Evolutionary conservation across 2,888 invertebrate genomes (phyloP), one percentile per base, ranked within the genome.

Genomic region (Sialis fuliginosa): DNA sequence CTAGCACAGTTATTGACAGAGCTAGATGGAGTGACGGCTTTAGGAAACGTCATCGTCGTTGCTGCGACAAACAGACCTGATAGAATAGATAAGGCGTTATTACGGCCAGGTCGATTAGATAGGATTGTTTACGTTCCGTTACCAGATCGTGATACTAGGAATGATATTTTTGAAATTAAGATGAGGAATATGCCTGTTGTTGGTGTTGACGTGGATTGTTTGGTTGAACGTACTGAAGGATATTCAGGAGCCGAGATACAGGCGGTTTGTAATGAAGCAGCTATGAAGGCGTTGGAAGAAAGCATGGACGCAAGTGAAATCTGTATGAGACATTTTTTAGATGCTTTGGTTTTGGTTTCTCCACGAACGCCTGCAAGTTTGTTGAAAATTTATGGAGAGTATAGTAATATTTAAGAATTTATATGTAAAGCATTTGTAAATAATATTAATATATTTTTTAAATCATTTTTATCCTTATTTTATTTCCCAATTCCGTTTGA

Each of bases 51-150:
- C 0, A 86, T 86, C 1, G 78, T 98, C 48, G 72, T 98, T 22
- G 97, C 93, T 6, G 97, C 98, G 0, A 98, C 97, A 1, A 98
- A 98, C 66, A 74, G 97, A 31, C 97, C 97, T 0, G 95, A 97
- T 62, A 79, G 85, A 63, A 88, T 98, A 58, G 97, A 98, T 60
- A 79, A 85, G 60, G 96, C 96, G 0, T 66, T 98, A 13, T 65
- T 97, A 30, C 71, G 96, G 48, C 93, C 95, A 0, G 93, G 96
- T 0, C 75, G 96, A 41, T 70, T 97, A 42, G 95, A 95, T 64
- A 71, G 90, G 48, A 76, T 93, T 32, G 81, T 97, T 46, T 92
- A 97, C 60, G 95, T 98, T 1, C 87, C 91, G 0, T 65, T 98
- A 46, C 97, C 97, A 0, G 85, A 93, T 64, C 65, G 65, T 1